phyloP scores from a whole-genome alignment of 2,113 vertebrate species.

The Campylomormyrus numenius region DNA sequence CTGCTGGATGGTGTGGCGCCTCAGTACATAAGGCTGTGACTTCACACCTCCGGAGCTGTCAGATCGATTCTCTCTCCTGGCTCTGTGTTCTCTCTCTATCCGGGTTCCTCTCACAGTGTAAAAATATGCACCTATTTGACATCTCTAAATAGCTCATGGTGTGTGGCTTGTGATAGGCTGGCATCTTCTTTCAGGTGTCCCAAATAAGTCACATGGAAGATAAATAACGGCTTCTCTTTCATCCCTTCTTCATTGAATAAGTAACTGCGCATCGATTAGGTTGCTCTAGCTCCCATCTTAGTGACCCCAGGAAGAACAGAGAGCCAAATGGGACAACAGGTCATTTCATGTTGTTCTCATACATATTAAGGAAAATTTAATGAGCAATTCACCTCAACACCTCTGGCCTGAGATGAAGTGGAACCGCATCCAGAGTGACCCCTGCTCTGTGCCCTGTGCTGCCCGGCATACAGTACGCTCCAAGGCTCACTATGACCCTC shows the following conservation, averaged over 20 bases:
- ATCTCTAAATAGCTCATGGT: not conserved
- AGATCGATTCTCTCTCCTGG: not conserved
- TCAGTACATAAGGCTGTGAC: not conserved
- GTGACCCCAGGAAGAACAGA: not conserved
- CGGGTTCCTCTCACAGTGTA: not conserved
- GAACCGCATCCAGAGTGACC: not conserved
- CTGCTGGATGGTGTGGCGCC: not conserved
- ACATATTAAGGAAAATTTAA: not conserved
- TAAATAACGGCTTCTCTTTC: not conserved
- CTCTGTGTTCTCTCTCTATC: not conserved
- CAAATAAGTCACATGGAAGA: not conserved
- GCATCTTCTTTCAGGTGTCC: not conserved
- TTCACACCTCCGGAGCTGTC: not conserved
- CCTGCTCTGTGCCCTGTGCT: not conserved
- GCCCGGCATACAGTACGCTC: not conserved
- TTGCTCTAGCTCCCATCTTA: not conserved
- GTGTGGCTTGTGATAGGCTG: not conserved
- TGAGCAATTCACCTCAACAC: not conserved
- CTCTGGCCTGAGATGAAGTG: not conserved
- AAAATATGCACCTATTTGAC: not conserved
- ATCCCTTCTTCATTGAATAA: not conserved
- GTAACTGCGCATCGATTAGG: not conserved
- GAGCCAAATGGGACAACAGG: not conserved
- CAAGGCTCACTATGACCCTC: not conserved
- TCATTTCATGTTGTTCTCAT: not conserved